Percentiles rank a stretch among this genome's conserved stretches.
phyloP scores from a whole-genome alignment of 2,888 invertebrate genomes.

The Leptodirus hochenwartii region DNA sequence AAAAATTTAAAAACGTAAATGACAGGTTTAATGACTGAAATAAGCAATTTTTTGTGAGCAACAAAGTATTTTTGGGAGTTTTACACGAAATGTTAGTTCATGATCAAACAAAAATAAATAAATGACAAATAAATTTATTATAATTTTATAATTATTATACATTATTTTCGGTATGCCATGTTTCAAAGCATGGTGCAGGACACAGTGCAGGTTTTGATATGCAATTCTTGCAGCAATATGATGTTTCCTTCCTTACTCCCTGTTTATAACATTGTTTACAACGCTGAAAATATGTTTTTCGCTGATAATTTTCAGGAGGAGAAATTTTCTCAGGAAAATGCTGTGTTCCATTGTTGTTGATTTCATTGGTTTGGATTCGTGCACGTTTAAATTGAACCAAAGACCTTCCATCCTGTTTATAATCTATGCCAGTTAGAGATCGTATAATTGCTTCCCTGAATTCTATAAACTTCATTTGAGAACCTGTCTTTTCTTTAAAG shows the following conservation, averaged over 20 bases:
- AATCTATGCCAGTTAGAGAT: slow-evolving; percentile 13
- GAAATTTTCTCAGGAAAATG: slow-evolving; percentile 13
- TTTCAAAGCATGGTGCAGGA: slow-evolving; percentile 10
- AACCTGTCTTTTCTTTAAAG: slow-evolving; percentile 14
- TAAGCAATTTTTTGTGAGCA: too few species aligned
- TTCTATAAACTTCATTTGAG: slow-evolving; percentile 13
- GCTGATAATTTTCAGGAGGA: slow-evolving; percentile 13
- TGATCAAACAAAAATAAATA: slow-evolving; percentile 11
- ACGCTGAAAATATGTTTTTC: slow-evolving; percentile 13
- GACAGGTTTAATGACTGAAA: too few species aligned
- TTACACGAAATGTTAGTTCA: slow-evolving; percentile 9
- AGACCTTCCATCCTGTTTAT: slow-evolving; percentile 13
- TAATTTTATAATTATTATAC: slow-evolving; percentile 13
- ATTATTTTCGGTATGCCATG: slow-evolving; percentile 12
- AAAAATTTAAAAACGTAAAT: too few species aligned
- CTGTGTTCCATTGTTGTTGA: too few species aligned
- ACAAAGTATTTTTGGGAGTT: slow-evolving; percentile 4
- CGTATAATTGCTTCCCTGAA: slow-evolving; percentile 13
- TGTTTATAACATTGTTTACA: slow-evolving; percentile 13
- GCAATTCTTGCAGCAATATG: slow-evolving; percentile 12
- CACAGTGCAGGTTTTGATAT: slow-evolving; percentile 12
- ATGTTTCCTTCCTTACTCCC: slow-evolving; percentile 12
- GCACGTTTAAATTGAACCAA: too few species aligned
- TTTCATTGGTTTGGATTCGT: too few species aligned
- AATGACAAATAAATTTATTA: slow-evolving; percentile 11